Evolutionary conservation across 2,888 invertebrate species (phyloP).

Genomic region (Pandemis heparana): DNA sequence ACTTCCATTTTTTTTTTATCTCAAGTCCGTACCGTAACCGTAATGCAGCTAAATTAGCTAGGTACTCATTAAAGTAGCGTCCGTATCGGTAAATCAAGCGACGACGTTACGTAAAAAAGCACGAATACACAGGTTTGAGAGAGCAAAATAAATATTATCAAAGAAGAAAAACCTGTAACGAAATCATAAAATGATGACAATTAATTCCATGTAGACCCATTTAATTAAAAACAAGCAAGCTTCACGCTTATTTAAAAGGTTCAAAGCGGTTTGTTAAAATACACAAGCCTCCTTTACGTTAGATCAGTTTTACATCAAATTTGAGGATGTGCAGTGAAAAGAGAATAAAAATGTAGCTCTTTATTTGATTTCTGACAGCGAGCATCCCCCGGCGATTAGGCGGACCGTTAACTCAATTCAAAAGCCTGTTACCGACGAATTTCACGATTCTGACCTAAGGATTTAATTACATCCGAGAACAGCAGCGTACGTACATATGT

Average conservation of each 20-base stretch:
- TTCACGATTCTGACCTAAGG: constrained; percentile 1
- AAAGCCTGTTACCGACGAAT: constrained; percentile 11
- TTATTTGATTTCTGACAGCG: constrained; percentile 26
- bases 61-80: too few species aligned
- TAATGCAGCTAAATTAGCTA: too few species aligned
- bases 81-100: too few species aligned
- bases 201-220: not conserved
- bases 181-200: not conserved
- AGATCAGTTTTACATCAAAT: not conserved
- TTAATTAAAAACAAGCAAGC: not conserved
- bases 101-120: too few species aligned
- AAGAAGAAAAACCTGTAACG: not conserved
- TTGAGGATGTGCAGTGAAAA: not conserved
- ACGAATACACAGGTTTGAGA: too few species aligned
- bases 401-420: constrained; percentile 15
- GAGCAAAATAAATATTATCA: too few species aligned
- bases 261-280: not conserved
- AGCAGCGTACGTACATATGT: constrained; percentile 1
- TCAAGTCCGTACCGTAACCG: too few species aligned
- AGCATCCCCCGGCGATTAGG: constrained; percentile 20
- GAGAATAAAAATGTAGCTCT: constrained; percentile 9
- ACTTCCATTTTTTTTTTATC: too few species aligned
- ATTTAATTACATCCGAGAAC: constrained; percentile 9
- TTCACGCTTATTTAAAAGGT: not conserved
- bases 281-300: not conserved